Evolutionary conservation across 2,113 vertebrate species (phyloP).

Genomic region (Plecotus auritus): DNA sequence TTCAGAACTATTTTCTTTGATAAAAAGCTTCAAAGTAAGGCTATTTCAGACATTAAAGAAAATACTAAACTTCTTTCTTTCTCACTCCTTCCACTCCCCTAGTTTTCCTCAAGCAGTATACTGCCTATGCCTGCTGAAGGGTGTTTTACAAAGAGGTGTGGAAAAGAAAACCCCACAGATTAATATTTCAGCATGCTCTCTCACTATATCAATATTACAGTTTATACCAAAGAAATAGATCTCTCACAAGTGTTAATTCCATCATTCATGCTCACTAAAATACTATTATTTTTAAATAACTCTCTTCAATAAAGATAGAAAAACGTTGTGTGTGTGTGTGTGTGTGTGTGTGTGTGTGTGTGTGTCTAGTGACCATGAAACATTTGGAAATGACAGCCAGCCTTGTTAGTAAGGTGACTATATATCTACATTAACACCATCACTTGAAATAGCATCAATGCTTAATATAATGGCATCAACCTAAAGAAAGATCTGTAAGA

Average conservation of each 20-base stretch:
- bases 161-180: neutral
- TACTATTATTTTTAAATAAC: neutral
- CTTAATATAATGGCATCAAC: neutral
- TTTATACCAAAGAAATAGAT: neutral
- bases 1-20: neutral
- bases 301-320: neutral
- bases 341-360: too few species aligned
- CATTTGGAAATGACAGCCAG: neutral
- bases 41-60: neutral
- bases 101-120: neutral
- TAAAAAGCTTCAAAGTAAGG: neutral
- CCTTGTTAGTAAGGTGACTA: neutral
- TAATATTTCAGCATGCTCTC: neutral
- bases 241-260: neutral
- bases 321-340: neutral
- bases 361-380: neutral
- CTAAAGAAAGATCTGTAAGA: neutral
- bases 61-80: neutral
- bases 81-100: neutral
- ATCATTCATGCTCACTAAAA: neutral
- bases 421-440: neutral
- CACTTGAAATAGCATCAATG: neutral
- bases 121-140: neutral
- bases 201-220: neutral
- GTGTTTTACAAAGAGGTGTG: neutral